Conservation (phyloP, 2,888 invertebrate species). For the Phyto melanocephala region DNA sequence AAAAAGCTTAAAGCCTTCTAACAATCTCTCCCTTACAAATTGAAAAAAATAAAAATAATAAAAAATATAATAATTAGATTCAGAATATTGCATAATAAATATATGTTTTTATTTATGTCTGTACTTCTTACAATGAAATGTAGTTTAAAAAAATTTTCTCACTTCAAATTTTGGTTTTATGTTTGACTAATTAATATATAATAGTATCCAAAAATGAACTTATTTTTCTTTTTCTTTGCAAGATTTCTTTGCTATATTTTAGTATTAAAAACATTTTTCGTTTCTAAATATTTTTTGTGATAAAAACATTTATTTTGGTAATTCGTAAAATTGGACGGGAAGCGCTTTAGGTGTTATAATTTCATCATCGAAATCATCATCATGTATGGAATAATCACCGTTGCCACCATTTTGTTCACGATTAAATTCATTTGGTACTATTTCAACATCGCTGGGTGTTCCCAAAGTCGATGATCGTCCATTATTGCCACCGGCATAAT, state of each 20-base stretch:
- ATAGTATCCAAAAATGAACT: slow-evolving; percentile 29
- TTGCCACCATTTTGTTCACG: slow-evolving; percentile 74
- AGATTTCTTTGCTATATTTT: no score
- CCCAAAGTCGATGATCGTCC: slow-evolving; percentile 68
- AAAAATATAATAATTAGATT: slow-evolving; percentile 32
- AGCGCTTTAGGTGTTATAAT: slow-evolving; percentile 79
- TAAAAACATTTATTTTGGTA: slow-evolving; percentile 73
- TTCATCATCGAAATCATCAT: slow-evolving; percentile 78
- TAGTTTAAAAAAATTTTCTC: slow-evolving; percentile 37
- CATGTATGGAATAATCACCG: slow-evolving; percentile 74
- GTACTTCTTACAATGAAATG: slow-evolving; percentile 49
- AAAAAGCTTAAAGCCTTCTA: slow-evolving; percentile 64
- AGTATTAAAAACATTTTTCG: not conserved
- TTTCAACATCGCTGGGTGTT: slow-evolving; percentile 76
- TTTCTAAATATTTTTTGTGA: slow-evolving; percentile 17
- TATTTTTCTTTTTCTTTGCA: slow-evolving; percentile 5
- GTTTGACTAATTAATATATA: not conserved
- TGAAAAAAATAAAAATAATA: slow-evolving; percentile 10
- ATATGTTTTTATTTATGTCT: no score
- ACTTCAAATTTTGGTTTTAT: slow-evolving; percentile 39
- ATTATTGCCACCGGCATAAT: slow-evolving; percentile 69
- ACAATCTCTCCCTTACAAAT: slow-evolving; percentile 61
- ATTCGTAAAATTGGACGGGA: slow-evolving; percentile 77
- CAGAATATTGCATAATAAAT: slow-evolving; percentile 31
- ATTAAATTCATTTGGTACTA: slow-evolving; percentile 77